These are phyloP conservation scores for Sesamia nonagrioides DNA, from an alignment of 1,140 invertebrate genomes.

Conservation along the genomic window DNA sequence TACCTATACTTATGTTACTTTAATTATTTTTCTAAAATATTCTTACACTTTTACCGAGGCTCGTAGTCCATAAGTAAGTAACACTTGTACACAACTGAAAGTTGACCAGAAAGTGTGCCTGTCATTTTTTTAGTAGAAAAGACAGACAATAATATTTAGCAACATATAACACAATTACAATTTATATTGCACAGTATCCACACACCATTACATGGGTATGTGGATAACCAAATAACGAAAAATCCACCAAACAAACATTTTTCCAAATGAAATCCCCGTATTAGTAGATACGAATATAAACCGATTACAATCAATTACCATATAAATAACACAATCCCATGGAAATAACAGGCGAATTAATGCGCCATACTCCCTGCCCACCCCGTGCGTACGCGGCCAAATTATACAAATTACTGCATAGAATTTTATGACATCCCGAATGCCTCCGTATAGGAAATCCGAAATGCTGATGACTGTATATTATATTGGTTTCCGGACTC, in stretches of 20 bases:
- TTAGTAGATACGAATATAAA: conserved; percentile 18
- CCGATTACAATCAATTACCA: conserved; percentile 41
- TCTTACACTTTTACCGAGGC: too few relatives aligned
- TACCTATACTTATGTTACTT: too few relatives aligned
- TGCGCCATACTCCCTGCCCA: conserved; percentile 2
- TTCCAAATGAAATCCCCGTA: conserved; percentile 21
- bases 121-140: too few relatives aligned
- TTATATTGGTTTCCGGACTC: conserved; percentile 14
- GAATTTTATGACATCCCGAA: conserved; percentile 42
- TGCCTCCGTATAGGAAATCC: conserved; percentile 40
- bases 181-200: background rate
- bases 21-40: too few relatives aligned
- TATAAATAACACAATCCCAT: conserved; percentile 43
- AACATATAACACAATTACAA: too few relatives aligned
- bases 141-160: too few relatives aligned
- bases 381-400: conserved; percentile 17
- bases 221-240: background rate
- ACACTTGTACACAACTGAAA: too few relatives aligned
- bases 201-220: background rate
- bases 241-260: conserved; percentile 24
- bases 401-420: conserved; percentile 49
- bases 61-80: too few relatives aligned
- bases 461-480: background rate
- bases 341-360: conserved; percentile 28
- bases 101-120: too few relatives aligned